These are phyloP conservation scores for Bujurquina vittata DNA, from an alignment of 2,113 vertebrate genomes.

Conservation along the genomic window DNA sequence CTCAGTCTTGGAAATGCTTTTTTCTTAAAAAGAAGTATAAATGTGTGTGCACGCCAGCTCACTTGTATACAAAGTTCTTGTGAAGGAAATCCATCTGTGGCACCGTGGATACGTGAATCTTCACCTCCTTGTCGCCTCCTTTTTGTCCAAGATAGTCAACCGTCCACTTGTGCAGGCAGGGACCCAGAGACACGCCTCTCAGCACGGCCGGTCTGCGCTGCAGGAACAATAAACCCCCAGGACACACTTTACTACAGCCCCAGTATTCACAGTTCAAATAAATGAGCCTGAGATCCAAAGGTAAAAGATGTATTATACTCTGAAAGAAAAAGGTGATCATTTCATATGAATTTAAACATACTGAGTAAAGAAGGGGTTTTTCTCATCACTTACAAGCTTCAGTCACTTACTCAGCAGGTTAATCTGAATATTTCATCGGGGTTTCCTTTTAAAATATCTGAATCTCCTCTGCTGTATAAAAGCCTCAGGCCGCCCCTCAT, in stretches of 20 bases:
- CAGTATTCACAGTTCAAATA: not conserved
- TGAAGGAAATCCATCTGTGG: conserved; percentile 94
- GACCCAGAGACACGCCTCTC: conserved; percentile 85
- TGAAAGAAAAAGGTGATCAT: no score
- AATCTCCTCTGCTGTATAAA: no score
- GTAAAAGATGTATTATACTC: not conserved
- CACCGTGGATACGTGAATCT: conserved; percentile 88
- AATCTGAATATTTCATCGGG: no score
- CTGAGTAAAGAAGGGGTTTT: no score
- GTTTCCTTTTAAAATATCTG: no score
- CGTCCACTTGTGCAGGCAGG: conserved; percentile 89
- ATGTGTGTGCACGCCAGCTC: not conserved
- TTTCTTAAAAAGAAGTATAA: not conserved
- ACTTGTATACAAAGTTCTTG: conserved; percentile 98
- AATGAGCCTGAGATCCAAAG: not conserved
- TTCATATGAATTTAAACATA: no score
- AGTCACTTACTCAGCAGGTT: no score
- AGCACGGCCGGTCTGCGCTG: conserved; percentile 90
- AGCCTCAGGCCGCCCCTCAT: no score
- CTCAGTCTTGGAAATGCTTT: not conserved
- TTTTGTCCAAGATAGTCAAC: conserved; percentile 83
- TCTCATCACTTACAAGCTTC: no score
- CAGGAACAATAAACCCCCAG: not conserved
- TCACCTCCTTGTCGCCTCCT: conserved; percentile 85
- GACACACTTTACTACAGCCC: not conserved